Conservation (phyloP, 2,113 vertebrate genomes). For the Cephalopholis sonnerati region DNA sequence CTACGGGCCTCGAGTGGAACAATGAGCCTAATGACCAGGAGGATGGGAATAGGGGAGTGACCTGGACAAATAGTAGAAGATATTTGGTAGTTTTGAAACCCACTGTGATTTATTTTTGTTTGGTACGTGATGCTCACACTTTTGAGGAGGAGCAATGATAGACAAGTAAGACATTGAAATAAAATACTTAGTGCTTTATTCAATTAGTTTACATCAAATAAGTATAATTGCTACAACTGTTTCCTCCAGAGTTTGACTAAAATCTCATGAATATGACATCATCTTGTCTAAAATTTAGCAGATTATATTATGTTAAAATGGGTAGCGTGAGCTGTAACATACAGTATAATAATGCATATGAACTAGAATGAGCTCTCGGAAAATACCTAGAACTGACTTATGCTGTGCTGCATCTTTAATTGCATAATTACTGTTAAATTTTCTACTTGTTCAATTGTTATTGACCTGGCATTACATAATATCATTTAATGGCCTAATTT, state of each 20-base stretch:
- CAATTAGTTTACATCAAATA: neutral
- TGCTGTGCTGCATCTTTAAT: constrained; percentile 7
- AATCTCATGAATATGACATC: neutral
- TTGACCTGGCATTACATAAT: neutral
- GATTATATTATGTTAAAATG: neutral
- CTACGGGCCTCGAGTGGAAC: constrained; percentile 62
- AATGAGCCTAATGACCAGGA: constrained; percentile 64
- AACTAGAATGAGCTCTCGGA: neutral
- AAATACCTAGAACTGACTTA: neutral
- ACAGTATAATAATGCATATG: neutral
- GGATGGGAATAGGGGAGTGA: constrained; percentile 37
- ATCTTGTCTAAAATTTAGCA: neutral
- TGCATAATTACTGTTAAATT: neutral
- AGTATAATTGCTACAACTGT: neutral
- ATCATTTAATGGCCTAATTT: neutral
- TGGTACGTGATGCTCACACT: neutral
- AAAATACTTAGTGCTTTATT: neutral
- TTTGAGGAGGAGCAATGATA: neutral
- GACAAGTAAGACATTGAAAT: neutral
- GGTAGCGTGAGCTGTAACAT: neutral
- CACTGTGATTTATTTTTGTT: constrained; percentile 19
- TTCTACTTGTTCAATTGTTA: neutral
- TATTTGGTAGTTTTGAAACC: constrained; percentile 29
- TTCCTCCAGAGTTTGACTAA: neutral
- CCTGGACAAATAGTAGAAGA: constrained; percentile 44